Conservation (phyloP, 2,888 invertebrate species). For the Cotesia congregata region DNA sequence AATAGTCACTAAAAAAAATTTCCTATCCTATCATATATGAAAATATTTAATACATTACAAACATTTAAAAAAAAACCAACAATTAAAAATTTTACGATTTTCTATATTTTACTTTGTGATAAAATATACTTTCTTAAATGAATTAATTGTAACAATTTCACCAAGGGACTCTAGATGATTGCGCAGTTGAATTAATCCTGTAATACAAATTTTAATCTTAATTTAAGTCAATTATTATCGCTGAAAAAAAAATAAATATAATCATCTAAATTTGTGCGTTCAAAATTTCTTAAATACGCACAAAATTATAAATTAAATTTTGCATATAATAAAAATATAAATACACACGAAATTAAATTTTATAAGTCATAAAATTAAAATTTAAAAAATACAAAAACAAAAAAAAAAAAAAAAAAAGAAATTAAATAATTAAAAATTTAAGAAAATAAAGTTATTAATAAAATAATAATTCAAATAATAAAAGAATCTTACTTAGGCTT, state of each 20-base stretch:
- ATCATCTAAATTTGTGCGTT: background rate
- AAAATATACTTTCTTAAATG: background rate
- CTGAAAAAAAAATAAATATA: background rate
- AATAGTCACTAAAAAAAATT: background rate
- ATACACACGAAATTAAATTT: too few relatives aligned
- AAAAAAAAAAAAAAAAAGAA: background rate
- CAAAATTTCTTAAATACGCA: too few relatives aligned
- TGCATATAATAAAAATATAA: too few relatives aligned
- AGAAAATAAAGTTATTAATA: background rate
- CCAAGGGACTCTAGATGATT: conserved; percentile 61
- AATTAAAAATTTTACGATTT: background rate
- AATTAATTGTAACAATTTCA: conserved; percentile 39
- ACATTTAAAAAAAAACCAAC: background rate
- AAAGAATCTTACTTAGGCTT: conserved; percentile 57
- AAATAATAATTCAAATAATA: conserved; percentile 11
- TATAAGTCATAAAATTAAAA: too few relatives aligned
- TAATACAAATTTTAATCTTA: conserved; percentile 42
- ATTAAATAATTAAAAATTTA: background rate
- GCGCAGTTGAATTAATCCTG: conserved; percentile 53
- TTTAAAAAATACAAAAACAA: background rate
- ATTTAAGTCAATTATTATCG: background rate
- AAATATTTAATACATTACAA: background rate
- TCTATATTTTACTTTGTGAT: background rate
- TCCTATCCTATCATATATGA: background rate
- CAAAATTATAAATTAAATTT: too few relatives aligned